These are phyloP conservation scores for Champsocephalus gunnari DNA, from an alignment of 2,797 vertebrate genomes.

Conservation along the genomic window DNA sequence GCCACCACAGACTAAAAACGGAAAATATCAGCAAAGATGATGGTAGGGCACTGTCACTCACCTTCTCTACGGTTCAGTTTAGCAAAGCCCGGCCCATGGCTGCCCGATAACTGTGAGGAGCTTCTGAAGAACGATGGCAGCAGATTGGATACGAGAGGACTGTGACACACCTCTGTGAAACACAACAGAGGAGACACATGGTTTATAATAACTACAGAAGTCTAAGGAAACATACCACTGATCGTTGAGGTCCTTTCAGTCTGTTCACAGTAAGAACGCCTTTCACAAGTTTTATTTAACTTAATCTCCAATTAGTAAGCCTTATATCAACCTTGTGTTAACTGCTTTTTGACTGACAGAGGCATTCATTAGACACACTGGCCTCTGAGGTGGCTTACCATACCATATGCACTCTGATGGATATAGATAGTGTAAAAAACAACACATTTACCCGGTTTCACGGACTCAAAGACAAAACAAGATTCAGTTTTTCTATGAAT, in stretches of 20 bases:
- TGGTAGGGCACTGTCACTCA: conserved; percentile 36
- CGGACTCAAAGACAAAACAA: background rate
- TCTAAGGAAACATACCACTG: background rate
- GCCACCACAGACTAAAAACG: too few relatives aligned
- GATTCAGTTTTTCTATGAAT: background rate
- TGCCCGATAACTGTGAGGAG: conserved; percentile 78
- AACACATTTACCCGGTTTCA: background rate
- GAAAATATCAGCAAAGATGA: too few relatives aligned
- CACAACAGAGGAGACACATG: background rate
- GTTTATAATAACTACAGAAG: conserved; percentile 1
- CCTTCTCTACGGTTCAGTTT: conserved; percentile 83
- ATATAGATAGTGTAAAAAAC: background rate
- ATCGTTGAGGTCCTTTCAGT: background rate
- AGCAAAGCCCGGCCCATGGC: conserved; percentile 76
- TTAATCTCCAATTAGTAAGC: background rate
- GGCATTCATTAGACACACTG: conserved; percentile 11
- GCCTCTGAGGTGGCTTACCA: background rate
- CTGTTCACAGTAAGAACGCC: background rate
- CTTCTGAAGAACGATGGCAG: conserved; percentile 77
- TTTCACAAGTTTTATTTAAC: background rate
- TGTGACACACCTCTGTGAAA: conserved; percentile 78
- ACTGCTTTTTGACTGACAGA: background rate
- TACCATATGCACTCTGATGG: background rate
- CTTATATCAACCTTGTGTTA: conserved; percentile 1
- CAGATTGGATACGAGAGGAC: conserved; percentile 72